These are phyloP conservation scores for Psephotus haematonotus DNA, from an alignment of 2,113 vertebrate genomes.

Conservation along the genomic window DNA sequence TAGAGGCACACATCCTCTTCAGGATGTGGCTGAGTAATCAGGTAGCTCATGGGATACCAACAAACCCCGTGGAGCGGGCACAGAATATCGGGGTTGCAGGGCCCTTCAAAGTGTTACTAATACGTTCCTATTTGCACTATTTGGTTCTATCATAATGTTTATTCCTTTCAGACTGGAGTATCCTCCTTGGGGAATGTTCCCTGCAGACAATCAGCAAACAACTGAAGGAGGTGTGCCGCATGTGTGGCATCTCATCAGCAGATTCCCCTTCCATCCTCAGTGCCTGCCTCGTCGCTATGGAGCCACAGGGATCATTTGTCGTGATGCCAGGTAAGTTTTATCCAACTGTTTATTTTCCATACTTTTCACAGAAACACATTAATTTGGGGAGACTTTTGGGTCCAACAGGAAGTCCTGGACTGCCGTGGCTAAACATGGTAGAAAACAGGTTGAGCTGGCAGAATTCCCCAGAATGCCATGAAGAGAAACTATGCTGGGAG, in stretches of 20 bases:
- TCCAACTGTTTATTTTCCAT: neutral
- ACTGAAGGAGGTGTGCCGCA: slow-evolving; percentile 92
- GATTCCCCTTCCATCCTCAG: slow-evolving; percentile 95
- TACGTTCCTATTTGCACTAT: neutral
- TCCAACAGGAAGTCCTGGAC: neutral
- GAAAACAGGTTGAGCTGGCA: neutral
- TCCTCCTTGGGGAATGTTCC: slow-evolving; percentile 93
- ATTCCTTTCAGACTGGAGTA: slow-evolving; percentile 89
- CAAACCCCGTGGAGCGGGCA: neutral
- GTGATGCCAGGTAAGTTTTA: slow-evolving; percentile 90
- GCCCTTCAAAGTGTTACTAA: neutral
- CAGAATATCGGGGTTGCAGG: neutral
- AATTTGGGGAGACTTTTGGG: neutral
- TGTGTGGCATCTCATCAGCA: slow-evolving; percentile 92
- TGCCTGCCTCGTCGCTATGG: slow-evolving; percentile 98
- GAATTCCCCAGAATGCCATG: neutral
- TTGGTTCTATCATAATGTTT: neutral
- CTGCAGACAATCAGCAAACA: slow-evolving; percentile 94
- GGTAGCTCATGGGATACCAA: neutral
- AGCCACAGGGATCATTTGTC: slow-evolving; percentile 95
- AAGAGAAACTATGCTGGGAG: rapidly evolving
- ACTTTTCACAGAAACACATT: neutral
- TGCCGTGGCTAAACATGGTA: neutral
- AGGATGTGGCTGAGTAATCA: neutral
- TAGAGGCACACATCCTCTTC: neutral